Percentiles rank a stretch among this genome's conserved stretches.
Conservation (phyloP, 1,140 invertebrate species). For the Ceratina japonica region DNA sequence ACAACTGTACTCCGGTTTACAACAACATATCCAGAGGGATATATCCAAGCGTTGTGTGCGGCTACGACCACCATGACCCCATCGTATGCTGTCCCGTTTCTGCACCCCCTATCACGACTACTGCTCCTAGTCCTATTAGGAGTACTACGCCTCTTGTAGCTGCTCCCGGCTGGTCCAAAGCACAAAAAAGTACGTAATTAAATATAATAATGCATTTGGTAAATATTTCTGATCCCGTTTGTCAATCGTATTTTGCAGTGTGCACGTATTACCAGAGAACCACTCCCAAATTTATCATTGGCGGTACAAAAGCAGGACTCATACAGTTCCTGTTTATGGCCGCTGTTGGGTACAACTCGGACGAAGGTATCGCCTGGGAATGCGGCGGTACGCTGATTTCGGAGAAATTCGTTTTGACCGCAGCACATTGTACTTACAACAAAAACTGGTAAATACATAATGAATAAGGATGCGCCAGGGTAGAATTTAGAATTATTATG, state of each 20-base stretch:
- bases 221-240: neutral
- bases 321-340: slow-evolving; percentile 78
- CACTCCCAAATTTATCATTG: slow-evolving; percentile 71
- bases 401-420: slow-evolving; percentile 77
- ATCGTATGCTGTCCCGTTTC: slow-evolving; percentile 70
- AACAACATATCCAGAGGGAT: slow-evolving; percentile 55
- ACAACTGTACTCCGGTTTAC: slow-evolving; percentile 61
- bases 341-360: slow-evolving; percentile 63
- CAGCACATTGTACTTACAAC: slow-evolving; percentile 77
- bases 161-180: neutral
- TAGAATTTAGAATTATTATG: neutral
- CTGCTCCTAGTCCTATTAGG: too few relatives aligned
- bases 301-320: slow-evolving; percentile 68
- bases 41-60: slow-evolving; percentile 52
- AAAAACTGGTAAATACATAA: slow-evolving; percentile 54
- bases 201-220: too few relatives aligned
- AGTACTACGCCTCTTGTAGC: neutral
- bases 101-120: neutral
- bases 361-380: slow-evolving; percentile 53
- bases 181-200: slow-evolving; percentile 48
- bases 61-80: slow-evolving; percentile 48
- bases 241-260: slow-evolving; percentile 58
- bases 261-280: slow-evolving; percentile 67
- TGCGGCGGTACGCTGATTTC: slow-evolving; percentile 80
- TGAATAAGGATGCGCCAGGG: neutral